Percentiles rank a stretch among this genome's conserved stretches.
Evolutionary conservation across 2,888 invertebrate genomes (phyloP).

Genomic region (Amblyjoppa proteus): DNA sequence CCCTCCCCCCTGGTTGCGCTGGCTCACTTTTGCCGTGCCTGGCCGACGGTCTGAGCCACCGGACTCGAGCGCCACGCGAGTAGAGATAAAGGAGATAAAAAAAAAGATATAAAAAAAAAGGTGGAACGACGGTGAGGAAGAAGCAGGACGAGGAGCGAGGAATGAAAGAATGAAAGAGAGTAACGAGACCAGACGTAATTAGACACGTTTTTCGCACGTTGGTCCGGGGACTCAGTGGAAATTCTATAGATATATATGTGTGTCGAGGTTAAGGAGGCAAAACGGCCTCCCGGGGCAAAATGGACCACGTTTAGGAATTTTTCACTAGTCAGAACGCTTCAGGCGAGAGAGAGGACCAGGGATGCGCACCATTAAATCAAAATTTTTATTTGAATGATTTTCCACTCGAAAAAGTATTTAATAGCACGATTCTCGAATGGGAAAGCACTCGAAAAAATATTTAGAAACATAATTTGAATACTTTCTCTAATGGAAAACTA

Average conservation of each 20-base stretch:
- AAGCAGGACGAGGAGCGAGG: background rate
- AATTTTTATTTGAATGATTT: too few relatives aligned
- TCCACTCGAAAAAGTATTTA: too few relatives aligned
- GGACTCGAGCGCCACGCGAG: conserved; percentile 24
- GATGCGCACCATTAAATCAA: too few relatives aligned
- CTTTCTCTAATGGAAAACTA: too few relatives aligned
- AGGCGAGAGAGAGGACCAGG: too few relatives aligned
- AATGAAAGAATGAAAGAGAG: conserved; percentile 43
- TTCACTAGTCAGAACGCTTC: too few relatives aligned
- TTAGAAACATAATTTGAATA: too few relatives aligned
- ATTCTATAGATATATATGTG: background rate
- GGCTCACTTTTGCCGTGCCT: background rate
- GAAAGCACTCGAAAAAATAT: too few relatives aligned
- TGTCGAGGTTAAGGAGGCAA: background rate
- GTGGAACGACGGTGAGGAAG: conserved; percentile 3
- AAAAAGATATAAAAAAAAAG: background rate
- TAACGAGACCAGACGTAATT: conserved; percentile 47
- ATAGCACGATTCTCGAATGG: too few relatives aligned
- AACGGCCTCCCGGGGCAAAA: too few relatives aligned
- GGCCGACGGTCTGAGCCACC: conserved; percentile 38
- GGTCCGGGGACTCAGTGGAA: background rate
- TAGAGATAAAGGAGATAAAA: conserved; percentile 26
- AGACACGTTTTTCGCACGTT: conserved; percentile 11
- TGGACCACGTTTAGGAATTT: background rate
- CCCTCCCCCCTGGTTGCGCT: background rate